A percentile compares a stretch with the other conserved stretches of the same genome.
Evolutionary conservation across 1,140 invertebrate genomes (phyloP).

Genomic region (Leptoteleia sp.): DNA sequence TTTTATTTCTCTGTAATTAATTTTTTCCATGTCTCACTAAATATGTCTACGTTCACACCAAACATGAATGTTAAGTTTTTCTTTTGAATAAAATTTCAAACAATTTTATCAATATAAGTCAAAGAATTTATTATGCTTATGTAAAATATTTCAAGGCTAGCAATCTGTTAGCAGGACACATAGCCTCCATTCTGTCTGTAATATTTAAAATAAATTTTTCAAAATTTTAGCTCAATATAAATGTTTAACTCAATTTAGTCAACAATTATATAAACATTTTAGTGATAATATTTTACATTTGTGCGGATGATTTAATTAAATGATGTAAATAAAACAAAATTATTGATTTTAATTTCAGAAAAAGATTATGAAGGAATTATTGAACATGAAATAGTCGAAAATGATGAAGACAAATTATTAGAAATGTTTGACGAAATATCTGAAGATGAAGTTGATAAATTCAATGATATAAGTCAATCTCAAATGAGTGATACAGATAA

Average conservation of each 20-base stretch:
- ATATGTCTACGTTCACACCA: too few species aligned
- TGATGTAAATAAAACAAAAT: background rate
- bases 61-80: too few species aligned
- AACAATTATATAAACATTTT: too few species aligned
- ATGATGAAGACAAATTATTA: constrained; percentile 18
- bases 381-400: background rate
- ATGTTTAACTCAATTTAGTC: too few species aligned
- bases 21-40: background rate
- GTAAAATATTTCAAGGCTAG: too few species aligned
- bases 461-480: background rate
- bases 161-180: too few species aligned
- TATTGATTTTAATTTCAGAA: constrained; percentile 20
- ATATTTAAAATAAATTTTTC: too few species aligned
- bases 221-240: too few species aligned
- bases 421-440: constrained; percentile 53
- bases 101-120: too few species aligned
- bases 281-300: background rate
- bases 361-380: constrained; percentile 10
- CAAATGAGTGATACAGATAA: constrained; percentile 3
- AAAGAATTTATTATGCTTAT: background rate
- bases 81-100: too few species aligned
- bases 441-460: constrained; percentile 1
- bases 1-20: background rate
- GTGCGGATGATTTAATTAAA: background rate
- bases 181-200: too few species aligned